Base-by-base conservation (phyloP, 1,140 invertebrate genomes). In the Nomia melanderi region DNA sequence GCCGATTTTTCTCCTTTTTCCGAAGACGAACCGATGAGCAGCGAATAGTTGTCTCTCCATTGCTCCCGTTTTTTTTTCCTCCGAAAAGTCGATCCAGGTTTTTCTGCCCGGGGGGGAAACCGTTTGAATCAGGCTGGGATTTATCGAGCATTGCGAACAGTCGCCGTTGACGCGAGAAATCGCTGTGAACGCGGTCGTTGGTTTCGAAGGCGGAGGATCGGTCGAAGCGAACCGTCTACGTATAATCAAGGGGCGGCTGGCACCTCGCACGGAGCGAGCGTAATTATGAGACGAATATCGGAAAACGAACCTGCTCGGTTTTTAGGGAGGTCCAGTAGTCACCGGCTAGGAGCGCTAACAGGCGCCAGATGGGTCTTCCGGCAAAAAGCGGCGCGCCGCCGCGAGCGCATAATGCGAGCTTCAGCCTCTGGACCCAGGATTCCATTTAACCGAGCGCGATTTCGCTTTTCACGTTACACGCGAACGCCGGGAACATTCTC, bases 331-430 rank as follows among this genome's bases (percentile, higher is more conserved):
- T 70, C 53, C 44, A 36, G 53, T 59, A 29, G 47, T n/a, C 44
- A 36, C 2, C 1, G 11, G 41, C n/a, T 47, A 39, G 67, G 50
- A 27, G 47, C 78, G 78, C 53, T 33, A 69, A 63, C 75, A 36
- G n/a, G 20, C 41, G 29, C 41, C 79, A 83, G 81, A 67, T 83
- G 79, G 69, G 41, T 6, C 47, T 69, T 54, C 25, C 50, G 56
- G 25, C 29, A 78, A 82, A 83, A 83, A 78, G 29, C 23, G 20
- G n/a, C n/a, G n/a, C n/a, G n/a, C n/a, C 36, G 33, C 31, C 12
- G 60, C 36, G 17, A 54, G 57, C 27, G 76, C 82, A 83, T 83
- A 75, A 84, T 83, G 64, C 78, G 29, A 47, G 66, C 59, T 79
- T 70, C 36, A 44, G 62, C 29, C n/a, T n/a, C n/a, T n/a, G n/a